These are phyloP conservation scores for Siphonodentalium dalli DNA, from an alignment of 2,888 invertebrate species.

Conservation along the genomic window DNA sequence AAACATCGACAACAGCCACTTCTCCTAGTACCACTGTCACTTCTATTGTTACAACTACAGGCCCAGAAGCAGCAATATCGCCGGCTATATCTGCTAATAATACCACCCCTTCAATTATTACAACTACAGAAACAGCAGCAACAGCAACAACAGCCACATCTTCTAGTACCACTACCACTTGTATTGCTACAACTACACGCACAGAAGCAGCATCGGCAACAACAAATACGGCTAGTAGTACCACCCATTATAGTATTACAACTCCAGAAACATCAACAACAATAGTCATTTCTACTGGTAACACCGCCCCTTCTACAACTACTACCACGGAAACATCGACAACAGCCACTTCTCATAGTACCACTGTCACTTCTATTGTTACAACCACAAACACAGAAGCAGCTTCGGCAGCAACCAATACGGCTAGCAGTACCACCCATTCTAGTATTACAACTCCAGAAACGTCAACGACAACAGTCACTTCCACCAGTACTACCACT, in stretches of 20 bases:
- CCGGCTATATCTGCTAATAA: conserved; percentile 3
- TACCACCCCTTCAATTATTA: conserved; percentile 16
- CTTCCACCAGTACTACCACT: conserved; percentile 15
- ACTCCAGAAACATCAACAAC: conserved; percentile 12
- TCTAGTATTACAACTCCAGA: conserved; percentile 25
- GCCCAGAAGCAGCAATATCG: neutral
- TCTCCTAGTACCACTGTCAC: conserved; percentile 24
- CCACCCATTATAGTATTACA: conserved; percentile 25
- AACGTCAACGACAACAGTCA: conserved; percentile 14
- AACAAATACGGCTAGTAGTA: conserved; percentile 23
- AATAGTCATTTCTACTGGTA: conserved; percentile 1
- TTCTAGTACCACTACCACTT: conserved; percentile 16
- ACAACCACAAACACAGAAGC: conserved; percentile 16
- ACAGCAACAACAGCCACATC: conserved; percentile 15
- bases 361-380: conserved; percentile 17
- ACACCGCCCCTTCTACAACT: conserved; percentile 15
- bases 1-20: conserved; percentile 22
- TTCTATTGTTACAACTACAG: conserved; percentile 8
- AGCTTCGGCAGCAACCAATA: conserved; percentile 22
- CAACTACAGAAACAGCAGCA: conserved; percentile 24
- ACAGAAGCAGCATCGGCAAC: conserved; percentile 19
- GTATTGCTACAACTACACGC: conserved; percentile 18
- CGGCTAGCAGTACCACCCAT: conserved; percentile 23
- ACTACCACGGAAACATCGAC: conserved; percentile 24
- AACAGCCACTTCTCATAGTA: conserved; percentile 14